Base-by-base conservation (phyloP, 2,888 invertebrate species). In the Orchesella flavescens region DNA sequence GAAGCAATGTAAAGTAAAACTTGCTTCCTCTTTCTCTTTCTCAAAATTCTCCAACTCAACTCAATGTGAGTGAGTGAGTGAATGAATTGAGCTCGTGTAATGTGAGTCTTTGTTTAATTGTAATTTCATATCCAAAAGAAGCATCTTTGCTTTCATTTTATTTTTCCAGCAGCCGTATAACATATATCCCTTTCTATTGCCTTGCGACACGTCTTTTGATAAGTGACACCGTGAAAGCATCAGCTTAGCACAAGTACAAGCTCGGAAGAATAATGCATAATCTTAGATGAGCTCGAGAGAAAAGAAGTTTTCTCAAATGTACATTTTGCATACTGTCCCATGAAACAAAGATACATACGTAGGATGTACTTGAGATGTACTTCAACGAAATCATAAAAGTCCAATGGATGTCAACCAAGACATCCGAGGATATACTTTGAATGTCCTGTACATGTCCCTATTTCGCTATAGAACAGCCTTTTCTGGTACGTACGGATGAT, bases 71-170 rank as follows among this genome's bases (percentile, higher is more conserved):
- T 21, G 23, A 12, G 17, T 44, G 57, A 66, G 13, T 23, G 59
- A 72, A 43, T 34, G 59, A 34, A 34, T 61, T 61, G 19, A 21
- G 15, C n/a, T 65, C 5, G 24, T 66, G 76, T 76, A 66, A 76
- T 76, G 69, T 17, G 69, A 72, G 63, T 63, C 72, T 79, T 79
- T 77, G 79, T 79, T 65, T 79, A 79, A 79, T 79, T 79, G 79
- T 65, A 72, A 79, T 79, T 79, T 79, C 66, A 72, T 72, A 79
- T 65, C 44, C 59, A 24, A 78, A 71, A 24, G 71, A 49, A 49
- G 46, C 17, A 46, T 65, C 65, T 65, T n/a, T 12, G 19, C 65
- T 65, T 34, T 34, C 34, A n/a, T 65, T 68, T 46, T 68, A 68
- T 46, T 68, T 68, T 53, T 7, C n/a, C n/a, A n/a, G n/a, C 7